phyloP scores from a whole-genome alignment of 2,797 vertebrate genomes.

The Diplodus sargus region DNA sequence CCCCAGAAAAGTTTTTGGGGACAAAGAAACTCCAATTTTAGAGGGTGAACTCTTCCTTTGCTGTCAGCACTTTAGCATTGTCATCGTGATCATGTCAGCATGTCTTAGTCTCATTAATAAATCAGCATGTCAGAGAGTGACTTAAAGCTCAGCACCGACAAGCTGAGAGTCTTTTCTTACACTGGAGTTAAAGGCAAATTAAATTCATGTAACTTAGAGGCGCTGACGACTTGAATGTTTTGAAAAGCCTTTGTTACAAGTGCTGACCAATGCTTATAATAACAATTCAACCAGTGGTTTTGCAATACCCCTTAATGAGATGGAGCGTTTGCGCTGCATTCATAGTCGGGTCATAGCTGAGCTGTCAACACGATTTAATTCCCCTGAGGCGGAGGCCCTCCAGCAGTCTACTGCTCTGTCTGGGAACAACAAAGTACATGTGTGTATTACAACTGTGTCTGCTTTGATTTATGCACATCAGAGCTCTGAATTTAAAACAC shows the following conservation, averaged over 20 bases:
- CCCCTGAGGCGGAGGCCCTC: conserved; percentile 59
- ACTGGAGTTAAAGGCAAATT: conserved; percentile 19
- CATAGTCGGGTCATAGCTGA: conserved; percentile 65
- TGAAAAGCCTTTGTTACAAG: conserved; percentile 16
- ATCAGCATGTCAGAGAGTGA: conserved; percentile 30
- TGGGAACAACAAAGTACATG: conserved; percentile 54
- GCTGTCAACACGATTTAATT: conserved; percentile 65
- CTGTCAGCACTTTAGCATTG: conserved; percentile 4
- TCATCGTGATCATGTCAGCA: conserved; percentile 23
- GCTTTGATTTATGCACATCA: conserved; percentile 53
- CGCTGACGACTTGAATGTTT: conserved; percentile 22
- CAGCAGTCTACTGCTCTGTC: conserved; percentile 53
- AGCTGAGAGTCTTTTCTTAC: background rate
- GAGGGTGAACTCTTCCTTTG: background rate
- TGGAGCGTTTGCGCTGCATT: conserved; percentile 67
- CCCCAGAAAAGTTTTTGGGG: no score
- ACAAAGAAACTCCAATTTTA: no score
- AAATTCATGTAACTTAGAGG: conserved; percentile 10
- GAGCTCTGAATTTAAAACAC: conserved; percentile 25
- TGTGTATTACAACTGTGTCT: conserved; percentile 32
- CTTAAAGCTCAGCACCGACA: conserved; percentile 11
- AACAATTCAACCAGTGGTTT: conserved; percentile 66
- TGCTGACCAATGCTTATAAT: conserved; percentile 51
- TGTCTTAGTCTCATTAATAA: conserved; percentile 19
- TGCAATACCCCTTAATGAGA: conserved; percentile 65